These are phyloP conservation scores for Halcyon malimbica DNA, from an alignment of 2,113 vertebrate species.

Conservation along the genomic window DNA sequence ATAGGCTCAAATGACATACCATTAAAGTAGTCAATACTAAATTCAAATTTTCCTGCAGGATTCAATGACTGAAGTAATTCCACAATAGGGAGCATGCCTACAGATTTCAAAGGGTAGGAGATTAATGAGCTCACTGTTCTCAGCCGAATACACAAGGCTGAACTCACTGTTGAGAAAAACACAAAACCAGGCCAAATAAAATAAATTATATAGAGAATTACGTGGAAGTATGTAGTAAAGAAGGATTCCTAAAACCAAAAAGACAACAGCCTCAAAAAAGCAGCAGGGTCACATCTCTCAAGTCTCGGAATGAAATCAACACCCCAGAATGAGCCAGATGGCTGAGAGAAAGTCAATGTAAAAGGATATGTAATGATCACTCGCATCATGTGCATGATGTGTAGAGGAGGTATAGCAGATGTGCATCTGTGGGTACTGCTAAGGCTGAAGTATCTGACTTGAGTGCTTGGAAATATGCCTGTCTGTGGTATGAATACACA, in stretches of 20 bases:
- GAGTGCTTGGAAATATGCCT: neutral
- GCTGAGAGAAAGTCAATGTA: neutral
- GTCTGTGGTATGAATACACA: neutral
- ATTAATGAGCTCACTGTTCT: neutral
- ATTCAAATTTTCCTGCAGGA: neutral
- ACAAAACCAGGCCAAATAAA: neutral
- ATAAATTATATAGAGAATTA: neutral
- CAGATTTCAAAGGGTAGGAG: neutral
- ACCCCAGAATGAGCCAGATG: neutral
- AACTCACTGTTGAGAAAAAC: neutral
- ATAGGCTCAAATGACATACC: neutral
- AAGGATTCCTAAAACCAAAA: neutral
- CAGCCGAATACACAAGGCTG: neutral
- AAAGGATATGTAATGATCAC: neutral
- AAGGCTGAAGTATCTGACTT: neutral
- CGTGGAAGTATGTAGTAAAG: neutral
- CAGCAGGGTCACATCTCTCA: neutral
- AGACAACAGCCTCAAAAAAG: neutral
- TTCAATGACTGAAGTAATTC: neutral
- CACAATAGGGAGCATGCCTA: neutral
- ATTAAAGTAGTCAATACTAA: neutral
- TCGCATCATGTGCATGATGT: neutral
- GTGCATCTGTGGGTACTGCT: neutral
- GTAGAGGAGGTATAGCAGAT: neutral
- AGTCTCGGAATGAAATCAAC: neutral